Conservation (phyloP, 2,888 invertebrate species). For the Polylopha cassiicola region DNA sequence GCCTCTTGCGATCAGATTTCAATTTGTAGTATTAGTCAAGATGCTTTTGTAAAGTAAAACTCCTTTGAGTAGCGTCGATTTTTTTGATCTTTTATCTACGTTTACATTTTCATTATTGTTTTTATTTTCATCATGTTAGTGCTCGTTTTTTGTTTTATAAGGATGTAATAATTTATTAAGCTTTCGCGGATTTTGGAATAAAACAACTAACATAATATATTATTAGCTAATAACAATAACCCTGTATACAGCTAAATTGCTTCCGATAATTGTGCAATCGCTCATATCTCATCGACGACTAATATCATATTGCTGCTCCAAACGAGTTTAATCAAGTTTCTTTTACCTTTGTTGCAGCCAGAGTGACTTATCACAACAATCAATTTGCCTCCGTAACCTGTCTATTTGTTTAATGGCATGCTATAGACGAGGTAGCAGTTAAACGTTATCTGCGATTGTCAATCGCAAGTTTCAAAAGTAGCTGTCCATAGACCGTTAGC, state of each 20-base stretch:
- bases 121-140: no score
- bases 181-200: no score
- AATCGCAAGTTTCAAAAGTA: conserved; percentile 56
- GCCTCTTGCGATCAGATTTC: no score
- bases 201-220: not conserved
- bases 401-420: conserved; percentile 70
- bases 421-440: conserved; percentile 59
- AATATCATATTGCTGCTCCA: conserved; percentile 16
- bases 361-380: conserved; percentile 68
- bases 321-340: conserved; percentile 22
- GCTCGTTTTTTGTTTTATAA: no score
- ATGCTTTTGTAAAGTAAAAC: no score
- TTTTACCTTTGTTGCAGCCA: conserved; percentile 35
- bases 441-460: conserved; percentile 70
- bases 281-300: conserved; percentile 15
- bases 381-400: conserved; percentile 61
- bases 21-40: no score
- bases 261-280: conserved; percentile 15
- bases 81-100: no score
- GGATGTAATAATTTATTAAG: no score
- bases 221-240: conserved; percentile 1
- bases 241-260: conserved; percentile 18
- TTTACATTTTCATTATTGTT: no score
- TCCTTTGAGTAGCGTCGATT: no score
- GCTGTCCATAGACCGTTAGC: conserved; percentile 32